Evolutionary conservation across 2,113 vertebrate genomes (phyloP).

Genomic region (Psilopsiagon aymara): DNA sequence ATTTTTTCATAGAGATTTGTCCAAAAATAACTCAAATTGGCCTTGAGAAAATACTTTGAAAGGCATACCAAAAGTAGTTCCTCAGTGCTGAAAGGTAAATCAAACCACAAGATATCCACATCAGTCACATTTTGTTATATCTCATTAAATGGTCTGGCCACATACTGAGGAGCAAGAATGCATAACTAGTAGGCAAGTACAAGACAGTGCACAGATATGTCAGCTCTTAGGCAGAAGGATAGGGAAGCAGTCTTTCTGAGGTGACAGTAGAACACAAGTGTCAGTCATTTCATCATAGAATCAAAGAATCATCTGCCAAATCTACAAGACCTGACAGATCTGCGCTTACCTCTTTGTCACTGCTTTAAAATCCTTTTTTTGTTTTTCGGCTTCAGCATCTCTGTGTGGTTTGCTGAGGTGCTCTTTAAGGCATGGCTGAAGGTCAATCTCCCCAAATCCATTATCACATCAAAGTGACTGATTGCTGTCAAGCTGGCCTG

Average conservation of each 20-base stretch:
- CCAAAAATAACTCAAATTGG: neutral
- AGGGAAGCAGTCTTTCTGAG: neutral
- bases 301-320: neutral
- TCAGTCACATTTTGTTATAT: neutral
- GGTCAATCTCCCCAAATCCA: neutral
- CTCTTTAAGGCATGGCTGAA: neutral
- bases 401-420: neutral
- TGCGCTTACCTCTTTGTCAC: neutral
- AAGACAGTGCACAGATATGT: neutral
- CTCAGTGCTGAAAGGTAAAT: neutral
- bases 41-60: neutral
- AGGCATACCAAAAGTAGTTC: neutral
- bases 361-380: neutral
- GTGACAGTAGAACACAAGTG: neutral
- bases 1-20: neutral
- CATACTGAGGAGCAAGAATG: neutral
- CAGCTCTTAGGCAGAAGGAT: neutral
- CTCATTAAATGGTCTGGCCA: neutral
- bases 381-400: neutral
- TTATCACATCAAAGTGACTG: neutral
- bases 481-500: neutral
- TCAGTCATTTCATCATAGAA: neutral
- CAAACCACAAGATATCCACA: neutral
- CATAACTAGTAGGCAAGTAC: neutral
- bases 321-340: neutral